A percentile compares a stretch with the other conserved stretches of the same genome.
phyloP scores from a whole-genome alignment of 2,797 vertebrate species.

The Notolepis coatsorum region DNA sequence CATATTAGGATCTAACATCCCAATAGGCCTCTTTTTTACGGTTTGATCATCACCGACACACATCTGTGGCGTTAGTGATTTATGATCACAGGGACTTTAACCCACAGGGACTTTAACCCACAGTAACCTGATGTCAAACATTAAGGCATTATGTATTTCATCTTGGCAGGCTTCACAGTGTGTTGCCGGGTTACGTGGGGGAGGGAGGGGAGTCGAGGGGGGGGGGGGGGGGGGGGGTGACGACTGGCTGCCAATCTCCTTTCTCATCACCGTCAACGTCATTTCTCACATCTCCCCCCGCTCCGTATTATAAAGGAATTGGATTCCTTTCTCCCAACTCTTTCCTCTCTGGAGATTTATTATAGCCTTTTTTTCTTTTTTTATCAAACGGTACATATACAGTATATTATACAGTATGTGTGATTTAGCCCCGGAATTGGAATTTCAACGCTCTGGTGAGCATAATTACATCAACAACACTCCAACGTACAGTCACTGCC shows the following conservation, averaged over 20 bases:
- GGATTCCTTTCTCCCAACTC: neutral
- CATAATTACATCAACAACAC: neutral
- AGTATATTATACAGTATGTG: neutral
- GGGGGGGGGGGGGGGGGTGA: too few species aligned
- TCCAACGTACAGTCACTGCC: conserved; percentile 1
- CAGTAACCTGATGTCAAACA: conserved; percentile 50
- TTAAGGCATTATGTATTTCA: conserved; percentile 43
- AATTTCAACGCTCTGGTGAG: neutral
- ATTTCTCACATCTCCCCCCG: conserved; percentile 3
- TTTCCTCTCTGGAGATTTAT: neutral
- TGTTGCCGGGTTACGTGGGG: too few species aligned
- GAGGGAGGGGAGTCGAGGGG: too few species aligned
- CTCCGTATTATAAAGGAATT: neutral
- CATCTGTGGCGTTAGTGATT: too few species aligned
- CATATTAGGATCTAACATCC: too few species aligned
- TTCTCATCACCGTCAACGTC: neutral
- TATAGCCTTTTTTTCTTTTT: neutral
- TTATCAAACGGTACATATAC: neutral
- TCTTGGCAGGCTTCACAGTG: too few species aligned
- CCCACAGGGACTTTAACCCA: too few species aligned
- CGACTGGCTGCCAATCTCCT: conserved; percentile 31
- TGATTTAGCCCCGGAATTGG: neutral
- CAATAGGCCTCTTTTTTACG: too few species aligned
- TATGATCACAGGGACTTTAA: too few species aligned
- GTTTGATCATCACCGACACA: too few species aligned